Conservation (phyloP, 2,113 vertebrate genomes). For the Lates calcarifer region DNA sequence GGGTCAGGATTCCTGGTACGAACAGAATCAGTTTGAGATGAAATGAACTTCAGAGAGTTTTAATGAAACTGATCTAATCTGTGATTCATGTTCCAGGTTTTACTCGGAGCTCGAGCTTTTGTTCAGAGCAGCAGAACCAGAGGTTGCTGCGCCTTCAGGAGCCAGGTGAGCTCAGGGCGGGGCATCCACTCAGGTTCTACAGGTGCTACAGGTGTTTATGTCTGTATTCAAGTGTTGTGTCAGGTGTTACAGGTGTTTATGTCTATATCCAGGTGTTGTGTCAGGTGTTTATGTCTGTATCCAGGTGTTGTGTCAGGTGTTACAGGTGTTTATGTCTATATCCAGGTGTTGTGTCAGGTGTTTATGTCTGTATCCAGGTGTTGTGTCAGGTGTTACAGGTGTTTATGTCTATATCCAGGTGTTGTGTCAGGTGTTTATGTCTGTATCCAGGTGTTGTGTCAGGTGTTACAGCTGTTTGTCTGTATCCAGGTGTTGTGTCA, state of each 20-base stretch:
- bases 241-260: not conserved
- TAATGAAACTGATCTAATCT: too few relatives aligned
- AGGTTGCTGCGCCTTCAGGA: constrained; percentile 80
- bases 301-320: constrained; percentile 6
- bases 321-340: not conserved
- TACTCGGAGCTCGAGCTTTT: constrained; percentile 71
- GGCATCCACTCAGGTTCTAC: too few relatives aligned
- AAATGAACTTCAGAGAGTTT: too few relatives aligned
- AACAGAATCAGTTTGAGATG: too few relatives aligned
- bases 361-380: too few relatives aligned
- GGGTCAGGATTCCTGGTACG: constrained; percentile 87
- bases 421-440: not conserved
- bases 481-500: not conserved
- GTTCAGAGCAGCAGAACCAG: constrained; percentile 58
- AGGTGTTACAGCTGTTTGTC: not conserved
- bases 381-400: not conserved
- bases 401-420: not conserved
- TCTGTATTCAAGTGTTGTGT: not conserved
- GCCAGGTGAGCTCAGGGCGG: constrained; percentile 66
- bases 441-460: not conserved
- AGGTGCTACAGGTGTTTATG: not conserved
- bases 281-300: too few relatives aligned
- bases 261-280: not conserved
- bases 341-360: not conserved
- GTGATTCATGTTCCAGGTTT: constrained; percentile 65